Percentiles rank a stretch among this genome's conserved stretches.
Evolutionary conservation across 2,888 invertebrate species (phyloP).

Genomic region (Caenorhabditis wallacei): DNA sequence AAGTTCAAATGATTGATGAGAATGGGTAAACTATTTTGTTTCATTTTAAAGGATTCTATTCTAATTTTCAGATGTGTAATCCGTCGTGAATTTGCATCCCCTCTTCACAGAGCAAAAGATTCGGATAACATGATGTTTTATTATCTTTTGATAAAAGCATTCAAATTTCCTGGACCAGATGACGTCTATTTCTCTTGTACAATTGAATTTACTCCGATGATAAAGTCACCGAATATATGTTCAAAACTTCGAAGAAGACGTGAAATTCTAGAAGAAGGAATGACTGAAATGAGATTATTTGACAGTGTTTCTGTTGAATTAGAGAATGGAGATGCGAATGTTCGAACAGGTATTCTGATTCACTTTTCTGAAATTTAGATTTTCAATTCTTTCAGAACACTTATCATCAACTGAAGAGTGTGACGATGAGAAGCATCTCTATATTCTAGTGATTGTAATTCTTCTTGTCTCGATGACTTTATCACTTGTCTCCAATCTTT

Average conservation of each 20-base stretch:
- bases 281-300: conserved; percentile 69
- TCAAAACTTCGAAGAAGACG: conserved; percentile 58
- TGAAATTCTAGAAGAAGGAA: conserved; percentile 34
- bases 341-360: conserved; percentile 19
- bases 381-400: neutral
- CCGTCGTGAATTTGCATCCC: conserved; percentile 77
- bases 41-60: neutral
- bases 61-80: conserved; percentile 77
- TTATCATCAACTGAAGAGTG: conserved; percentile 25
- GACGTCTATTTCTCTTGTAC: conserved; percentile 83
- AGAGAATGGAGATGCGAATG: conserved; percentile 42
- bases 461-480: conserved; percentile 42
- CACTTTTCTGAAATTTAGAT: neutral
- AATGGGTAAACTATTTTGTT: conserved; percentile 69
- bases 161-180: conserved; percentile 81
- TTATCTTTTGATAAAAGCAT: conserved; percentile 70
- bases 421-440: conserved; percentile 35
- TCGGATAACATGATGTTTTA: conserved; percentile 67
- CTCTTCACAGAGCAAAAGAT: conserved; percentile 71
- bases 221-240: conserved; percentile 72
- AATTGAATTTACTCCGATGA: conserved; percentile 80
- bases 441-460: conserved; percentile 33
- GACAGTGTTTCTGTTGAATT: conserved; percentile 76
- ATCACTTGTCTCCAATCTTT: conserved; percentile 57
- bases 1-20: conserved; percentile 79